phyloP scores from a whole-genome alignment of 2,797 vertebrate species.

The Liparis tanakae region DNA sequence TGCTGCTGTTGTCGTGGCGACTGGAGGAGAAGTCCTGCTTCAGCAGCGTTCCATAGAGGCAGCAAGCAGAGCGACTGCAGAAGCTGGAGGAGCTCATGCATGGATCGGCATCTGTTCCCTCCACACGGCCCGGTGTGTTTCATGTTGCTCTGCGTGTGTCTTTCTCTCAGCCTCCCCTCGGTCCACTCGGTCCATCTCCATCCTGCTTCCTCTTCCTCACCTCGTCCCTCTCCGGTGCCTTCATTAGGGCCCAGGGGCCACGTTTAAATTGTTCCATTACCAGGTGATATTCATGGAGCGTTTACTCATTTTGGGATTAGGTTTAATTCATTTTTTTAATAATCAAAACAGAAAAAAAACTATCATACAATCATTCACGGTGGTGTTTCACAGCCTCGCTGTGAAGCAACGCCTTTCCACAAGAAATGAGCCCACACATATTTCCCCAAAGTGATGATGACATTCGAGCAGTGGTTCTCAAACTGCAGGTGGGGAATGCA shows the following conservation, averaged over 20 bases:
- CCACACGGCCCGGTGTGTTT: constrained; percentile 42
- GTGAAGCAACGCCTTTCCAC: constrained; percentile 44
- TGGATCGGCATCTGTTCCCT: constrained; percentile 61
- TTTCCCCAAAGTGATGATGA: constrained; percentile 42
- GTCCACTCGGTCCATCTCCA: background rate
- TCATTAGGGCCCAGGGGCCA: background rate
- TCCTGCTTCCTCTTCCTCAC: background rate
- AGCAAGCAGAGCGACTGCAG: constrained; percentile 45
- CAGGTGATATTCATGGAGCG: constrained; percentile 13
- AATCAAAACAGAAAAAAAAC: too few relatives aligned
- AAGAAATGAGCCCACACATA: constrained; percentile 35
- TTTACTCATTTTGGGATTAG: constrained; percentile 33
- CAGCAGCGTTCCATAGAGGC: constrained; percentile 39
- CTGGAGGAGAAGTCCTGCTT: constrained; percentile 39
- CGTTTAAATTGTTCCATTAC: constrained; percentile 21
- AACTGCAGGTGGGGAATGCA: too few relatives aligned
- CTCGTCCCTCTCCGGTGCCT: constrained; percentile 14
- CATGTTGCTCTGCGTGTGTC: constrained; percentile 30
- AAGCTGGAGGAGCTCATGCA: constrained; percentile 60
- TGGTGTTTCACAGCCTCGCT: constrained; percentile 31
- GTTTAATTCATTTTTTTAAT: constrained; percentile 43
- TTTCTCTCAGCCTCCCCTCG: background rate
- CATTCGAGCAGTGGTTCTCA: constrained; percentile 23
- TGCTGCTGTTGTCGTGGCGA: constrained; percentile 17
- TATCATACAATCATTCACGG: constrained; percentile 41